Base-by-base conservation (phyloP, 2,888 invertebrate genomes). In the Nomada fabriciana region DNA sequence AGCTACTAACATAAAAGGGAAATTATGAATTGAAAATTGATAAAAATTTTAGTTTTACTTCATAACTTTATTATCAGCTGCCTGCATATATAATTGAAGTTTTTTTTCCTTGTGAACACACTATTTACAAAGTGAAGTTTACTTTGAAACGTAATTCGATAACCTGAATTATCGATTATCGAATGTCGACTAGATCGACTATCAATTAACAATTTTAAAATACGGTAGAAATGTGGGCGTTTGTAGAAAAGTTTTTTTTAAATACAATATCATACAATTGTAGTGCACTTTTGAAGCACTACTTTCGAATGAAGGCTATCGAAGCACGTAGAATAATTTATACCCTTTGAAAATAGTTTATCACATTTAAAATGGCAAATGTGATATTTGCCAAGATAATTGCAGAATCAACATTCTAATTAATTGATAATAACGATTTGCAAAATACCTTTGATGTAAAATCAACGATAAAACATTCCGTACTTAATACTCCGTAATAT, bases 141-240 rank as follows among this genome's bases (percentile, higher is more conserved):
- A 1, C 59, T 50, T 43, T 4, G 10, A 50, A 2, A 25, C 11
- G n/a, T 18, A 50, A 57, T 55, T 73, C 65, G 73, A 73, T 73
- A 65, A 65, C 29, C 9, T 29, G 11, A 18, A 15, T n/a, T 23
- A 64, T 55, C 64, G 59, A n/a, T 67, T 25, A 50, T 73, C n/a
- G n/a, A 10, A 55, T 47, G 15, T 57, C 47, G 36, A 76, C 47
- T 72, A 55, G 15, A 36, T 15, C n/a, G 20, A 36, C 10, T 3
- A 43, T 50, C 11, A 11, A 13, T 55, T 25, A 57, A 15, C 18
- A 3, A 36, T 52, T 2, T 0, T 10, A n/a, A 64, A 25, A 18
- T 43, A 10, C 47, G 15, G 18, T 10, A 29, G 18, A 25, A 59
- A 59, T 13, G 18, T 25, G 3, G 18, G 29, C 15, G 15, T 25